Base-by-base conservation (phyloP, 2,797 vertebrate genomes). In the Brotula barbata region DNA sequence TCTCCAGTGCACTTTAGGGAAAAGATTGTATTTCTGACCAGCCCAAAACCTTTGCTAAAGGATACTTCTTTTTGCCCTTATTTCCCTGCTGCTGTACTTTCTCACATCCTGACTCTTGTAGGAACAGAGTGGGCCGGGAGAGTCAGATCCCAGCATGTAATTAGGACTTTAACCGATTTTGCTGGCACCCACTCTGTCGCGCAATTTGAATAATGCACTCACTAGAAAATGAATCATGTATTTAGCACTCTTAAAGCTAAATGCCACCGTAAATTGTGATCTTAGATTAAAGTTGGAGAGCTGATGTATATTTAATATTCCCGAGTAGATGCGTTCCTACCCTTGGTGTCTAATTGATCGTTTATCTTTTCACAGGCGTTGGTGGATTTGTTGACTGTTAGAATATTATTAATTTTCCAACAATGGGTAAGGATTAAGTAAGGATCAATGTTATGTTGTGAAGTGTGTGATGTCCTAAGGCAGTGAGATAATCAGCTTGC, bases 161-260 rank as follows among this genome's bases (percentile, higher is more conserved):
- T 85, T 77, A 84, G 49, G 67, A 68, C 68, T 78, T 73, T 80
- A 77, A 81, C 75, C 73, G 82, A 79, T 74, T 73, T 68, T 42
- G 11, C 56, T 75, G 72, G 71, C 80, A 77, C 73, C 65, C 71
- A 69, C 75, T 82, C 65, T 48, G 48, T 37, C 73, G 64, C 73
- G 63, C 67, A 73, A n/a, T 83, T 71, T 74, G 74, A 78, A 81
- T 78, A 78, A 80, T 71, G 58, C 70, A 77, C 62, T 71, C 59
- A 48, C 58, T 61, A 36, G 70, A 65, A 73, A 73, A 76, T 77
- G 58, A 82, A 68, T 81, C 81, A 76, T 76, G 65, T 71, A 60
- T 66, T 75, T 62, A 44, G 54, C 63, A 51, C 60, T 68, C 55
- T 77, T 65, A 56, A 63, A 75, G 77, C 2, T 3, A 70, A 80